Base-by-base conservation (phyloP, 2,113 vertebrate genomes). In the Pelecanoides urinatrix region DNA sequence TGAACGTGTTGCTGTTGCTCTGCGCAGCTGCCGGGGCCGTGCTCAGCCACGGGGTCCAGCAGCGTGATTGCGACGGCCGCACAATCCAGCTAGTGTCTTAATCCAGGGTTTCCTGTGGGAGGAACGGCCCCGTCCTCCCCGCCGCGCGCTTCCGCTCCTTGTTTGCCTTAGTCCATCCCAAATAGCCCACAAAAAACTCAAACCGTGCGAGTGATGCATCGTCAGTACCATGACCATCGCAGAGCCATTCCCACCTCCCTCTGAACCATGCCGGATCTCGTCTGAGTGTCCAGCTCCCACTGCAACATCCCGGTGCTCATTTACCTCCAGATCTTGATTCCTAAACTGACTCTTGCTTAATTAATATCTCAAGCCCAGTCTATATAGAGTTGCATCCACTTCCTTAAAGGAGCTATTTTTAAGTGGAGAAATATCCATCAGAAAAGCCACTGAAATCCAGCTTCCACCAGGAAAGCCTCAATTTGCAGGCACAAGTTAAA, bases 151-250 rank as follows among this genome's bases (percentile, higher is more conserved):
- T 91, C 91, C 71, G 26, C 56, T 91, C 86, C 92, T 86, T 81
- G 83, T 92, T 92, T 92, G 91, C 80, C 44, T 89, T 27, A 8
- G 29, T 78, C 62, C 49, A 44, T 21, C 77, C 56, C 90, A 58
- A 86, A 47, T 10, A 76, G 73, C 42, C 61, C 72, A 32, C 27
- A 30, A 40, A 78, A 52, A 59, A 34, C 58, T 59, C 36, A 34
- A 13, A 65, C 68, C 4, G 0, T 2, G 58, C 21, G 19, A 77
- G n/a, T 0, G 0, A 27, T 6, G 86, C 78, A 19, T 16, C 13
- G 5, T 16, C 0, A 0, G 27, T 8, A 17, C 50, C 2, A 1
- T 1, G 67, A n/a, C 34, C 18, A 1, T 18, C 1, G 3, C 56
- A 20, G 42, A 81, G n/a, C 20, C 3, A 0, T 40, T 47, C 79